Evolutionary conservation across 2,113 vertebrate species (phyloP).

Genomic region (Clarias batrachus): DNA sequence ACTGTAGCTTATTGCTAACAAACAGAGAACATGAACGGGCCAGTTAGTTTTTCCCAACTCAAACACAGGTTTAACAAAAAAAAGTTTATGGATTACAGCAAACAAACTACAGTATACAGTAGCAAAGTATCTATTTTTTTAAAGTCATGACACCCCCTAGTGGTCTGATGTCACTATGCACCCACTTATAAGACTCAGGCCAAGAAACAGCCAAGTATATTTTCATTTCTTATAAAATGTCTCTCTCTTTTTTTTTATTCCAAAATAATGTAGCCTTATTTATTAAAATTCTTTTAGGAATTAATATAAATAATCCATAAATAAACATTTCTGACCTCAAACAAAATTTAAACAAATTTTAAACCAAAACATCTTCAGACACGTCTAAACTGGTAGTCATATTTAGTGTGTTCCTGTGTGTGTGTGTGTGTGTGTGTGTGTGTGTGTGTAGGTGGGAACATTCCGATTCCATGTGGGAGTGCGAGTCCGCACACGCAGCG

Average conservation of each 20-base stretch:
- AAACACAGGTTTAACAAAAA: no score
- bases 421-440: constrained; percentile 18
- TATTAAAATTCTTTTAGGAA: neutral
- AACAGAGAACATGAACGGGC: no score
- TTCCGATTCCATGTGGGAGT: constrained; percentile 62
- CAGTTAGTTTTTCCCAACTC: no score
- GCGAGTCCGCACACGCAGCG: constrained; percentile 76
- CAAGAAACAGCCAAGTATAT: neutral
- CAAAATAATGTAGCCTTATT: neutral
- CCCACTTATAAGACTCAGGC: neutral
- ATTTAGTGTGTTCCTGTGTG: neutral
- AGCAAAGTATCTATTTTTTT: neutral
- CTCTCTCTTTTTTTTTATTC: neutral
- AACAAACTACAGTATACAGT: no score
- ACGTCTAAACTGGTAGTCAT: neutral
- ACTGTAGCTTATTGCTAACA: neutral
- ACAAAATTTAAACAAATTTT: neutral
- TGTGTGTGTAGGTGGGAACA: constrained; percentile 62
- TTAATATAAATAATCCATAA: neutral
- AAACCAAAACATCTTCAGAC: neutral
- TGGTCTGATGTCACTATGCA: neutral
- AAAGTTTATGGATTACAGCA: neutral
- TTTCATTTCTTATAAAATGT: neutral
- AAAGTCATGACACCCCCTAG: neutral
- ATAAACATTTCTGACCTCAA: neutral